Percentiles rank a stretch among this genome's conserved stretches.
phyloP scores from a whole-genome alignment of 2,888 invertebrate genomes.

The Luperina nickerlii region DNA sequence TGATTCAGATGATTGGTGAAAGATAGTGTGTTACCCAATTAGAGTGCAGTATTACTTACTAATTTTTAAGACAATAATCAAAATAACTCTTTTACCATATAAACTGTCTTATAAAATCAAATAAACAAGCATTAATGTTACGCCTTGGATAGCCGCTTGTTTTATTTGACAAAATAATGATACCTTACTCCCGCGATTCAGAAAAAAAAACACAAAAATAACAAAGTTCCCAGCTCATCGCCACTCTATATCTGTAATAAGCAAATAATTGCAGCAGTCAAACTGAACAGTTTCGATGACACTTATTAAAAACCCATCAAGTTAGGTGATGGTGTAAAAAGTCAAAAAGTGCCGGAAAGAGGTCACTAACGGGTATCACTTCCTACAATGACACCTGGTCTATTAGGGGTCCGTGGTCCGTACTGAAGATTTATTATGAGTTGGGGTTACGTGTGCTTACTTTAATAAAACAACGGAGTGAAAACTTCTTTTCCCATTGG shows the following conservation, averaged over 20 bases:
- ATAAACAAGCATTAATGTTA: not conserved
- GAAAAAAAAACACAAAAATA: constrained; percentile 43
- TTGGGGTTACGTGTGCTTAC: too few relatives aligned
- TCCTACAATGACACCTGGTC: constrained; percentile 74
- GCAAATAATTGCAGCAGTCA: constrained; percentile 55
- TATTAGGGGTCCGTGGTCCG: constrained; percentile 60
- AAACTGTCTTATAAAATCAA: not conserved
- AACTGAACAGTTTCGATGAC: constrained; percentile 48
- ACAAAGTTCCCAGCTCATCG: constrained; percentile 60
- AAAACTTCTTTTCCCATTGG: too few relatives aligned
- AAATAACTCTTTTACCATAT: not conserved
- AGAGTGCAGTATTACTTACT: not conserved
- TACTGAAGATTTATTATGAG: too few relatives aligned
- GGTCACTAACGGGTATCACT: constrained; percentile 75
- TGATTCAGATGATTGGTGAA: too few relatives aligned
- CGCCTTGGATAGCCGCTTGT: not conserved
- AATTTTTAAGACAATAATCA: not conserved
- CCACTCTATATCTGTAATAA: constrained; percentile 63
- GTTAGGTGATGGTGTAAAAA: constrained; percentile 72
- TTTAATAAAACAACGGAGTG: too few relatives aligned
- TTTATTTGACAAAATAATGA: constrained; percentile 14
- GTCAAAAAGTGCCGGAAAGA: constrained; percentile 70
- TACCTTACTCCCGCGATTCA: constrained; percentile 7
- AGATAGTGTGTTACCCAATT: too few relatives aligned
- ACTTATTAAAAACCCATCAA: constrained; percentile 77